Evolutionary conservation across 30 jellyfish, hydroid and myxozoan genomes (phyloP), one percentile per base, ranked within the genome.

Genomic region (Catostylus mosaicus): DNA sequence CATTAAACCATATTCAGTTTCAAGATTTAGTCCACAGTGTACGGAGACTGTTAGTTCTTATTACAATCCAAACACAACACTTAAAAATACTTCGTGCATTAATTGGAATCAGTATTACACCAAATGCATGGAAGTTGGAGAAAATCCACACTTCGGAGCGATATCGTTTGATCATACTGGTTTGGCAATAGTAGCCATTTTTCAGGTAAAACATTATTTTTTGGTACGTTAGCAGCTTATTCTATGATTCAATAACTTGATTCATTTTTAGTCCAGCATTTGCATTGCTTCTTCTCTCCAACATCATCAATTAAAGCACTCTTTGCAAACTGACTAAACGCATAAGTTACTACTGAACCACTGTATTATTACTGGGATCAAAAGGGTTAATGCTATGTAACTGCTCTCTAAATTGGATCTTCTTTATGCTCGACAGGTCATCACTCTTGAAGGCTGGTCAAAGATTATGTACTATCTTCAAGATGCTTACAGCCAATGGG

Each of bases 361-460:
- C n/a, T n/a, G n/a, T n/a, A n/a, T n/a, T n/a, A n/a, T n/a, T n/a
- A n/a, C n/a, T n/a, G n/a, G n/a, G n/a, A n/a, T n/a, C n/a, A n/a
- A n/a, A n/a, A n/a, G n/a, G n/a, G n/a, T n/a, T n/a, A n/a, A n/a
- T n/a, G n/a, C n/a, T n/a, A n/a, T n/a, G n/a, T n/a, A n/a, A n/a
- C n/a, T n/a, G n/a, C n/a, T n/a, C n/a, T 20, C 26, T 59, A 0
- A 26, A 20, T 37, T 59, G 62, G 40, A 7, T 2, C 1, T 78
- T 47, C 33, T 29, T 7, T 54, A 46, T 73, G 24, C 34, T 16
- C 3, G 11, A 20, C 77, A 94, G 99, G 92, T 95, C 27, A 94
- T 94, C 4, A 94, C 99, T 29, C 57, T 94, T 29, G 99, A 94
- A 78, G 99, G 99, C 78, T 94, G 99, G 99, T 72, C 94, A n/a